Conservation (phyloP, 1,140 invertebrate genomes). For the Lepidurus apus region DNA sequence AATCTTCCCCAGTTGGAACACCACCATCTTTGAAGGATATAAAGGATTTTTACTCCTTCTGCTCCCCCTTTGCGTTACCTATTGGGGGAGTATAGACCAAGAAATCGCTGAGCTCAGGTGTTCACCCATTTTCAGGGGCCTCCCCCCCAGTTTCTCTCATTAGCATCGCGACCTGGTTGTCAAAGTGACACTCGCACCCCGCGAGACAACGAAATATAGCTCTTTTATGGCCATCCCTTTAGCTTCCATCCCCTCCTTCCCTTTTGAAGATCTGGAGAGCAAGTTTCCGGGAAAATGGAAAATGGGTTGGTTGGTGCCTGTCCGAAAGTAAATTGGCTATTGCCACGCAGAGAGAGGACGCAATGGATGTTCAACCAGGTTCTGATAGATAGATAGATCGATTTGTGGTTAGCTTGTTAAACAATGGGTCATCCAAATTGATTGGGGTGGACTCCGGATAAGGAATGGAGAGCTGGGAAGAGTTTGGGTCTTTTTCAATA, state of each 20-base stretch:
- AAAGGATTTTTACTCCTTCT: background rate
- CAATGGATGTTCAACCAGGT: background rate
- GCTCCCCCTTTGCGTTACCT: slow-evolving; percentile 14
- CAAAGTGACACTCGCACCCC: slow-evolving; percentile 16
- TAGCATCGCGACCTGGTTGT: slow-evolving; percentile 20
- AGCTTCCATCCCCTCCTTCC: background rate
- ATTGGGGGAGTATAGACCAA: background rate
- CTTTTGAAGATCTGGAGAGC: background rate
- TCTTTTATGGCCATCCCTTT: slow-evolving; percentile 13
- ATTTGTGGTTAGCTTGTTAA: background rate
- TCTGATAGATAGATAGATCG: slow-evolving; percentile 11
- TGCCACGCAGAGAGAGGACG: background rate
- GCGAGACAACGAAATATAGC: slow-evolving; percentile 12
- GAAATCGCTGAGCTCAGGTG: background rate
- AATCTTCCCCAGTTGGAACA: background rate
- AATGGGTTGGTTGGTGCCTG: background rate
- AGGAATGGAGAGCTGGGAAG: background rate
- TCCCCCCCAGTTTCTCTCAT: background rate
- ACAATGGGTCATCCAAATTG: slow-evolving; percentile 1
- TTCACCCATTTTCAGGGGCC: background rate
- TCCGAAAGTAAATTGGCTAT: background rate
- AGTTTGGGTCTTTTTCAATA: background rate
- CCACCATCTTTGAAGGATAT: background rate
- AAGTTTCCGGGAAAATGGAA: background rate
- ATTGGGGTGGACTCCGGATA: background rate